Conservation (phyloP, 2,113 vertebrate species). For the Rattus norvegicus region GRCr8 NC_086025.1:1817001-1817500, state of each 20-base stretch:
- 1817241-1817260: too few species aligned
- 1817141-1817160: not conserved
- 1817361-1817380: constrained; percentile 85
- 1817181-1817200: not conserved
- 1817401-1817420: constrained; percentile 83
- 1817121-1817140: not conserved
- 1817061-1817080: not conserved
- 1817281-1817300: constrained; percentile 94
- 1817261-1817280: constrained; percentile 89
- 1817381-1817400: constrained; percentile 83
- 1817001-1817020: not conserved
- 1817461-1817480: constrained; percentile 19
- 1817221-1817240: constrained; percentile 41
- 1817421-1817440: constrained; percentile 73
- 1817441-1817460: constrained; percentile 76
- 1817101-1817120: constrained; percentile 6
- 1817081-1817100: not conserved
- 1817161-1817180: not conserved
- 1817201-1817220: not conserved
- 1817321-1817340: constrained; percentile 89
- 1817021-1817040: constrained; percentile 39
- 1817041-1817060: not conserved
- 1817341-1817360: constrained; percentile 87
- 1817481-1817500: constrained; percentile 61
- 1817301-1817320: constrained; percentile 93